These are phyloP conservation scores for Pantherophis guttatus DNA, from an alignment of 2,113 vertebrate genomes.

Conservation along the genomic window DNA sequence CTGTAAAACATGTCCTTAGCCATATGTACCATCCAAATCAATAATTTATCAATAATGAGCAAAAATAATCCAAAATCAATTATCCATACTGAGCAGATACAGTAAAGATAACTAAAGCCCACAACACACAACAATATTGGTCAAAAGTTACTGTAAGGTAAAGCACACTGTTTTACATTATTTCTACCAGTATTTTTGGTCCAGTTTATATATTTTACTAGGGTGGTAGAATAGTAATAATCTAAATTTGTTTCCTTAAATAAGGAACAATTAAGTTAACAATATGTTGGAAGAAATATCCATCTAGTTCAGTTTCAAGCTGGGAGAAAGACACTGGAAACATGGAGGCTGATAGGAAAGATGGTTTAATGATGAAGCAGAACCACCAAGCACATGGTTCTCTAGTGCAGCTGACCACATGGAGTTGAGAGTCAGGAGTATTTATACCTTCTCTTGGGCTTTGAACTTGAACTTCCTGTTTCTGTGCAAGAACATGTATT, in stretches of 20 bases:
- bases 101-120: not conserved
- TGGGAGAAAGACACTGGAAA: too few species aligned
- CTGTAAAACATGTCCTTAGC: constrained; percentile 13
- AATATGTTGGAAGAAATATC: too few species aligned
- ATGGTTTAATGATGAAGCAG: too few species aligned
- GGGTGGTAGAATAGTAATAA: not conserved
- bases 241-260: not conserved
- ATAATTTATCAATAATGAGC: not conserved
- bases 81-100: not conserved
- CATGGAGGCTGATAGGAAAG: too few species aligned
- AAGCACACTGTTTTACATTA: not conserved
- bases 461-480: too few species aligned
- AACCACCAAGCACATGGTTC: too few species aligned
- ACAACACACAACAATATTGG: not conserved
- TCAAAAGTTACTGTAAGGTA: not conserved
- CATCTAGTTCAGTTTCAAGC: too few species aligned
- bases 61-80: not conserved
- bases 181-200: not conserved
- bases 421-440: too few species aligned
- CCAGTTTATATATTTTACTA: not conserved
- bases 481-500: too few species aligned
- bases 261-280: too few species aligned
- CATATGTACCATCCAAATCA: constrained; percentile 8
- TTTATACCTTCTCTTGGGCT: too few species aligned
- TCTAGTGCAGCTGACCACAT: too few species aligned